Conservation (phyloP, 2,888 invertebrate genomes). For the Petrolisthes cinctipes region DNA sequence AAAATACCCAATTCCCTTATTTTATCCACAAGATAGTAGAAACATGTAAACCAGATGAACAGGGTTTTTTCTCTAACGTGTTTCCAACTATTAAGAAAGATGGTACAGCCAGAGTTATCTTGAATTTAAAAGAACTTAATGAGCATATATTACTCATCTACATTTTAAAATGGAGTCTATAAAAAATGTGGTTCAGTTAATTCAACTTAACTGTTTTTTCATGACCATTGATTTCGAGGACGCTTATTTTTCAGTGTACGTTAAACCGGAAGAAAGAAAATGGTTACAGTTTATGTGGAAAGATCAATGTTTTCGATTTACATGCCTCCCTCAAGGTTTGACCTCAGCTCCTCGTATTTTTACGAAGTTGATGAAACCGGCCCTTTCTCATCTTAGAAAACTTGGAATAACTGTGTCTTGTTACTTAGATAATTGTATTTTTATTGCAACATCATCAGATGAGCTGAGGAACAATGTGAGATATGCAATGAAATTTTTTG, state of each 20-base stretch:
- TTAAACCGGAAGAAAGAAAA: background rate
- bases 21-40: background rate
- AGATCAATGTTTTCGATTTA: background rate
- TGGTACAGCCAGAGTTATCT: background rate
- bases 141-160: background rate
- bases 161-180: background rate
- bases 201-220: background rate
- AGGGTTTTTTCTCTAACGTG: background rate
- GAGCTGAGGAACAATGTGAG: background rate
- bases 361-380: background rate
- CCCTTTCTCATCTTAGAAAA: background rate
- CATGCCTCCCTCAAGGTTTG: background rate
- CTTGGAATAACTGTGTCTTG: too few species aligned
- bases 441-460: background rate
- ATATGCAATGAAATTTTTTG: background rate
- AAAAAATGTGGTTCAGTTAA: background rate
- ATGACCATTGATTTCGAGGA: background rate
- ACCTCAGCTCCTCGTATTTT: constrained; percentile 4
- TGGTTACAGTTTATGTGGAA: background rate
- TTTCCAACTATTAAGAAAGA: background rate
- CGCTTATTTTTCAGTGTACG: background rate
- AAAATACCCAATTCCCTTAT: too few species aligned
- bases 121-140: background rate
- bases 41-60: background rate
- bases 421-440: background rate